Evolutionary conservation across 2,888 invertebrate genomes (phyloP), one percentile per base, ranked within the genome.

Genomic region (Sinohyriopsis cumingii): DNA sequence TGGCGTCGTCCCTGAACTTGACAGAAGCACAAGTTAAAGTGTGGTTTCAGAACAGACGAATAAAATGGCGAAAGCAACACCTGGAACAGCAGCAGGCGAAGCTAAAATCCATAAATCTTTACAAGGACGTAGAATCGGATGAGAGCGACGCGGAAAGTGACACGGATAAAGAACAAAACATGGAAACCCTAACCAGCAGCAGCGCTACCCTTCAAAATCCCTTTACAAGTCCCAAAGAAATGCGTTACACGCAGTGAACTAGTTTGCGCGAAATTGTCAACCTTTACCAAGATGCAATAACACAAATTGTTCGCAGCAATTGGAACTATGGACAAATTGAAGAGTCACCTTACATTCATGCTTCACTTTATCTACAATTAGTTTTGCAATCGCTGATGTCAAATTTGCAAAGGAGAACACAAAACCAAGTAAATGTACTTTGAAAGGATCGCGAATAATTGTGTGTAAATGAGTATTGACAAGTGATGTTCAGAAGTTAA

Each of bases 31-130:
- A 96, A 92, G 96, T 95, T 5, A 90, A 90, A 77, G 90, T 89
- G 20, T 89, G 89, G 89, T 89, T 89, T 73, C 89, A 89, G 75
- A 89, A 89, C 77, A 72, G 89, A 53, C 93, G 98, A 59, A 98
- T 98, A 82, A 96, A 96, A 91, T 98, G 97, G 97, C 92, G 98
- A 65, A 98, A 98, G 87, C 96, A 97, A 85, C 96, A 97, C 84
- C 91, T 97, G 82, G 97, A 97, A 88, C 93, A 96, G 84, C 96
- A 97, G 68, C 86, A 86, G 55, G 77, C 77, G 3, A 77, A 72
- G 68, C 71, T 77, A 5, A 72, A 72, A 62, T 69, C 73, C 9
- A 69, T 79, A n/a, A 73, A 81, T 55, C 72, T 79, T 24, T 78
- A 77, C 72, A 67, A 71, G 54, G 71, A 73, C 55, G 63, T 68